Conservation (phyloP, 2,888 invertebrate species). For the Dasysyrphus albostriatus region DNA sequence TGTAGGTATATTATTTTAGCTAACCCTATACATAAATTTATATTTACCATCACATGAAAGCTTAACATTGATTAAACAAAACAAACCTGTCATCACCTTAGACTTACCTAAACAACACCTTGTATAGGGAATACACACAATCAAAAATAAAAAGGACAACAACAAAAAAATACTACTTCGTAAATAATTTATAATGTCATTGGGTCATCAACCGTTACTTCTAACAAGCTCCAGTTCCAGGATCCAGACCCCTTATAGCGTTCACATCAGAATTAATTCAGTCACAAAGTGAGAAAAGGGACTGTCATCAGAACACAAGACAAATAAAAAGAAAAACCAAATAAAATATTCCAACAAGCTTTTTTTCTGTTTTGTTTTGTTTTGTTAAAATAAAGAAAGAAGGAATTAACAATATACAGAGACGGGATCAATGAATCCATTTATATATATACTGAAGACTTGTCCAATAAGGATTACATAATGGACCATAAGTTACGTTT, state of each 20-base stretch:
- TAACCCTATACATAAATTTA: background rate
- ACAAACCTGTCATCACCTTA: background rate
- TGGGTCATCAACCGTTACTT: slow-evolving; percentile 18
- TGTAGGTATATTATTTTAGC: background rate
- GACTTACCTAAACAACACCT: background rate
- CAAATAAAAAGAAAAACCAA: background rate
- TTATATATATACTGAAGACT: slow-evolving; percentile 5
- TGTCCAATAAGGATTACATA: slow-evolving; percentile 12
- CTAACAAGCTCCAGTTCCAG: background rate
- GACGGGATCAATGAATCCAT: slow-evolving; percentile 21
- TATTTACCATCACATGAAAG: background rate
- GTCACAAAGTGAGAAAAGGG: slow-evolving; percentile 59
- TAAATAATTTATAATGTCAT: slow-evolving; percentile 36
- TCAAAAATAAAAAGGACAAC: background rate
- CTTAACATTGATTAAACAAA: background rate
- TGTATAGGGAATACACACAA: background rate
- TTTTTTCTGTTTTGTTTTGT: background rate
- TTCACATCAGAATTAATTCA: slow-evolving; percentile 54
- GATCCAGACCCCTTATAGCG: background rate
- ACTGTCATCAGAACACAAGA: slow-evolving; percentile 56
- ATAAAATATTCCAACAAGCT: background rate
- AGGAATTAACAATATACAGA: background rate
- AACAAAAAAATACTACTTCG: slow-evolving; percentile 8
- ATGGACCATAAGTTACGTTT: background rate
- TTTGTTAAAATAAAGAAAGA: background rate